Base-by-base conservation (phyloP, 2,113 vertebrate genomes). In the Sprattus sprattus region DNA sequence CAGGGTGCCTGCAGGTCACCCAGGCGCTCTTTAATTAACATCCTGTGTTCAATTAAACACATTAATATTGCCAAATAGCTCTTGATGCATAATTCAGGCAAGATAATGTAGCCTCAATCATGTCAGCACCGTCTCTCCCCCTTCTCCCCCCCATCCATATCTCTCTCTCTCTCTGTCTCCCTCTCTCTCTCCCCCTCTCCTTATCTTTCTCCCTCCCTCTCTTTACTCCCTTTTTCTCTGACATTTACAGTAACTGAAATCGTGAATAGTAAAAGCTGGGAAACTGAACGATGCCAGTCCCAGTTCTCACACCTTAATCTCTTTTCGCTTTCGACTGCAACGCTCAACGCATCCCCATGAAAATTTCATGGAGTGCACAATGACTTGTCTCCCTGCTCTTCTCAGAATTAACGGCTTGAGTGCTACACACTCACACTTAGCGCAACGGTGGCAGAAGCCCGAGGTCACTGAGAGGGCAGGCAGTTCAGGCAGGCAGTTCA, bases 131-230 rank as follows among this genome's bases (percentile, higher is more conserved):
- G 88, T 91, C 92, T 88, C 85, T 92, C 90, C 85, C 82, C 88
- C 49, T 84, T 88, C 89, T 82, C 22, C 25, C 32, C 47, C 83
- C 83, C 44, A 39, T 39, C 39, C 39, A 1, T 39, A 39, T 47
- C 10, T 87, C 13, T 20, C 18, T 84, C 6, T 28, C 49, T 83
- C 67, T 28, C 28, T 39, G 10, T 11, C 25, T 32, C 39, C 90
- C 92, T 88, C 85, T 92, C 90, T 92, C 84, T 89, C 88, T 89
- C 25, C 32, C 47, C 83, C 83, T 44, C 39, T 39, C 39, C 39
- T 39, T 39, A 39, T 47, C 10, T 87, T 9, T 20, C 18, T 84
- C 6, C n/a, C 49, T 83, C 44, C 44, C 82, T 50, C 67, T 28
- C 28, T 39, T 13, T 11, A 39, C 39, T 39, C 39, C 39, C 25